These are phyloP conservation scores for Plecotus auritus DNA, from an alignment of 2,113 vertebrate genomes.

Conservation along the genomic window DNA sequence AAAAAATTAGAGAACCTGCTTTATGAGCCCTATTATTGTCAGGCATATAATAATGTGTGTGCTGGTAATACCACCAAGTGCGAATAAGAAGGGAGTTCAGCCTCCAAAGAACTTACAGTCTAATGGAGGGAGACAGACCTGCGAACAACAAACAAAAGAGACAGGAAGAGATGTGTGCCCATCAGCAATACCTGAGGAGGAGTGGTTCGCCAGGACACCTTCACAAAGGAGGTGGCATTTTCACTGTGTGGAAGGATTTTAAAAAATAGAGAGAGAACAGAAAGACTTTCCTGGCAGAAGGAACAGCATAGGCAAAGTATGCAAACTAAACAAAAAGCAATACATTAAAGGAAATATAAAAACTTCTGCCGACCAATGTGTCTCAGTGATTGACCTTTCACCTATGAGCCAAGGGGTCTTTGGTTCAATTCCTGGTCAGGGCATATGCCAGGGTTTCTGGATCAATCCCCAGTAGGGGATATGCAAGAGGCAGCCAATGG, in stretches of 20 bases:
- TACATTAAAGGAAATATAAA: background rate
- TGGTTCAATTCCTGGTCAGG: no score
- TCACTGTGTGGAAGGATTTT: background rate
- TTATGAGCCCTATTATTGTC: background rate
- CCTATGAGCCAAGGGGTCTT: no score
- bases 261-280: background rate
- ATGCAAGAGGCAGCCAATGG: no score
- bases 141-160: background rate
- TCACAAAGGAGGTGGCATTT: background rate
- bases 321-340: background rate
- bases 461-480: no score
- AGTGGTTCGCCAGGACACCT: rapidly evolving
- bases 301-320: background rate
- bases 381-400: no score
- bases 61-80: background rate
- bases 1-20: background rate
- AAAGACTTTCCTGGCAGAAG: background rate
- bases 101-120: background rate
- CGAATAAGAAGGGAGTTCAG: background rate
- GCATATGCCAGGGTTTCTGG: no score
- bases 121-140: background rate
- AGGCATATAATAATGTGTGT: background rate
- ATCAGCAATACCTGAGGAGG: background rate
- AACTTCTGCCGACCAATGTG: background rate
- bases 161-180: background rate